These are phyloP conservation scores for Parus major DNA, from an alignment of 2,113 vertebrate species.

Conservation along the genomic window DNA sequence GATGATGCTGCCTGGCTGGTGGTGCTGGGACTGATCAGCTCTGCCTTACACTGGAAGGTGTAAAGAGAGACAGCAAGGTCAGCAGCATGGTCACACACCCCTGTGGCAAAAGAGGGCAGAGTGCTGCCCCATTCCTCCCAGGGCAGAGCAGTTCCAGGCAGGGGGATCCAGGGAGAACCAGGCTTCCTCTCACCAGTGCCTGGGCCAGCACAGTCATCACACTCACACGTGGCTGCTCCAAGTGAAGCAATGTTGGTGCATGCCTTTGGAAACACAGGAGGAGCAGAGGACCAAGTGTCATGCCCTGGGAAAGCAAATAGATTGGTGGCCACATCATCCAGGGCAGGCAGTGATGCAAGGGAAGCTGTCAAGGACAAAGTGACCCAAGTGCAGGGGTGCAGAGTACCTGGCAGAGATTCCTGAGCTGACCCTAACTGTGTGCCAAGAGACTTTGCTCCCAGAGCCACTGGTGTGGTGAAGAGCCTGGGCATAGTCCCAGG, in stretches of 20 bases:
- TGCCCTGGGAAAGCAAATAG: neutral
- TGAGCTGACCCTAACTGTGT: neutral
- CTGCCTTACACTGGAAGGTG: neutral
- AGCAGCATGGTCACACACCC: neutral
- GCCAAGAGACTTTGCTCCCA: neutral
- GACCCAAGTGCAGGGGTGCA: neutral
- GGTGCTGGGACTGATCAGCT: neutral
- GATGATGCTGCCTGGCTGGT: neutral
- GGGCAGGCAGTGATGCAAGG: neutral
- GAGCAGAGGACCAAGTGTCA: neutral
- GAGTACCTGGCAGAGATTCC: neutral
- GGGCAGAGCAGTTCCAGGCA: fast-evolving
- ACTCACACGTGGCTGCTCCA: neutral
- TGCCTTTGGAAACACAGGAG: neutral
- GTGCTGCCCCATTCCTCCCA: neutral
- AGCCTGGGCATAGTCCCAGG: neutral
- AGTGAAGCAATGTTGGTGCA: neutral
- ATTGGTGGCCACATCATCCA: neutral
- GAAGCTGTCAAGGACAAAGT: neutral
- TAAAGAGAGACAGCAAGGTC: neutral
- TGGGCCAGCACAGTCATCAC: fast-evolving
- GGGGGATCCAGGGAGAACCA: neutral
- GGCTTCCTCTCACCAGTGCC: neutral
- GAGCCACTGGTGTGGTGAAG: neutral
- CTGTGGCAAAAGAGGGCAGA: neutral